phyloP scores from a whole-genome alignment of 2,113 vertebrate genomes.

The Procavia capensis region DNA sequence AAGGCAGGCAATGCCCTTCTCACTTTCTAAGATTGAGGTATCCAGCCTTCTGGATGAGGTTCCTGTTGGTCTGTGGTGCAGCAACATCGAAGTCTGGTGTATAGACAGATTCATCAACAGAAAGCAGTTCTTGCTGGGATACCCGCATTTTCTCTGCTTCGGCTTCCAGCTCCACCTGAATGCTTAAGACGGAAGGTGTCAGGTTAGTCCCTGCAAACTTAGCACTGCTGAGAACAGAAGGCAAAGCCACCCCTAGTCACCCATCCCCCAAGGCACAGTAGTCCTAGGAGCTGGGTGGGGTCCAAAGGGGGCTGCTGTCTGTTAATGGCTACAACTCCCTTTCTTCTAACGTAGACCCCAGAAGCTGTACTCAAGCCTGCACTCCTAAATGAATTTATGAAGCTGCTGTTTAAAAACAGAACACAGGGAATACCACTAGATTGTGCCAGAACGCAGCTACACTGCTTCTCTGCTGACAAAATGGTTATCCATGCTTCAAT shows the following conservation, averaged over 20 bases:
- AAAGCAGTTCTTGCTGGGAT: slow-evolving; percentile 93
- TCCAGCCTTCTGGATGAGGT: slow-evolving; percentile 97
- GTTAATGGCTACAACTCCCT: background rate
- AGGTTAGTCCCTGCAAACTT: background rate
- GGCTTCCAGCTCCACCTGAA: slow-evolving; percentile 93
- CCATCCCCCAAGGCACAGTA: background rate
- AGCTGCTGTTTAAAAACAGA: background rate
- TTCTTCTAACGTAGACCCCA: fast-evolving
- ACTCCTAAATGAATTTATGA: fast-evolving
- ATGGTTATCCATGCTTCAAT: background rate
- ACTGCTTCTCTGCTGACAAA: background rate
- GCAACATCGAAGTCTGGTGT: slow-evolving; percentile 93
- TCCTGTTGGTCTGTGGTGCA: slow-evolving; percentile 91
- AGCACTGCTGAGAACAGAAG: background rate
- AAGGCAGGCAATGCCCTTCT: slow-evolving; percentile 31
- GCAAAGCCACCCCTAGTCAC: background rate
- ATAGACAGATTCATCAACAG: slow-evolving; percentile 93
- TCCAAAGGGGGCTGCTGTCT: background rate
- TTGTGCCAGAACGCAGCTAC: fast-evolving
- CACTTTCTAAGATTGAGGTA: slow-evolving; percentile 99
- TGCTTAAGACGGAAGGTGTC: slow-evolving; percentile 82
- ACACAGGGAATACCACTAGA: background rate
- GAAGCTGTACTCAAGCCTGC: too few species aligned
- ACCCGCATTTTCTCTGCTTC: slow-evolving; percentile 95
- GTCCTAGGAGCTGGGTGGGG: background rate